These are phyloP conservation scores for Imbricaverruca yamaguchii DNA, from an alignment of 2,888 invertebrate genomes.

Conservation along the genomic window DNA sequence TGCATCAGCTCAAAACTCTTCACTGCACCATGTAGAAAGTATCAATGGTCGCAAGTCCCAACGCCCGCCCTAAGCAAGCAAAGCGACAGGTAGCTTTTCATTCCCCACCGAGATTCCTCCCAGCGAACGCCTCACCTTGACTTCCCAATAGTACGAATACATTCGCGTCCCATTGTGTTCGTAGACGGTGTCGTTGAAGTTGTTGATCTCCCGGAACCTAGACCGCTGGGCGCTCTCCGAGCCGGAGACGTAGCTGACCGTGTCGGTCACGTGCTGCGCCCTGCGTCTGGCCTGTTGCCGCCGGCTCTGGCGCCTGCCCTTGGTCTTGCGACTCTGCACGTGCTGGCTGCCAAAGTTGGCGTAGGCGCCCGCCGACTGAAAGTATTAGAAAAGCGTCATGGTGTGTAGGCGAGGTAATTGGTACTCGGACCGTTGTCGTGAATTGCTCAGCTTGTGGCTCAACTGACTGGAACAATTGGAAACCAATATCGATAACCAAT, in stretches of 20 bases:
- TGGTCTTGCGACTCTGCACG: background rate
- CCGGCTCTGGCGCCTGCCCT: background rate
- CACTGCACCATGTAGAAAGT: no score
- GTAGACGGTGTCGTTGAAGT: background rate
- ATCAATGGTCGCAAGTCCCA: no score
- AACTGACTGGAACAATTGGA: no score
- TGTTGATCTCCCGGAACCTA: background rate
- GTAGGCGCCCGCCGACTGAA: background rate
- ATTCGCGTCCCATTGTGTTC: background rate
- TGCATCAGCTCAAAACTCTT: no score
- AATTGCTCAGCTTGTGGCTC: no score
- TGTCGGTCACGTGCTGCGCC: background rate
- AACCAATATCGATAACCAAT: no score
- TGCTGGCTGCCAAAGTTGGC: background rate
- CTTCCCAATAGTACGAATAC: slow-evolving; percentile 9
- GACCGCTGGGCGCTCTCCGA: background rate
- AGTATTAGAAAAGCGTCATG: background rate
- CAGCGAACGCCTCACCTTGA: slow-evolving; percentile 2
- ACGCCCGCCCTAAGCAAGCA: no score
- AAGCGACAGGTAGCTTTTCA: background rate
- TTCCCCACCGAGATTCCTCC: no score
- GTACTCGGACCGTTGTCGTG: background rate
- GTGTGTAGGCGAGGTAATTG: background rate
- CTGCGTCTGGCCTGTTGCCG: background rate
- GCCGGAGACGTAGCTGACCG: background rate